Percentiles rank a stretch among this genome's conserved stretches.
Conservation (phyloP, 2,113 vertebrate species). For the Rana temporaria region DNA sequence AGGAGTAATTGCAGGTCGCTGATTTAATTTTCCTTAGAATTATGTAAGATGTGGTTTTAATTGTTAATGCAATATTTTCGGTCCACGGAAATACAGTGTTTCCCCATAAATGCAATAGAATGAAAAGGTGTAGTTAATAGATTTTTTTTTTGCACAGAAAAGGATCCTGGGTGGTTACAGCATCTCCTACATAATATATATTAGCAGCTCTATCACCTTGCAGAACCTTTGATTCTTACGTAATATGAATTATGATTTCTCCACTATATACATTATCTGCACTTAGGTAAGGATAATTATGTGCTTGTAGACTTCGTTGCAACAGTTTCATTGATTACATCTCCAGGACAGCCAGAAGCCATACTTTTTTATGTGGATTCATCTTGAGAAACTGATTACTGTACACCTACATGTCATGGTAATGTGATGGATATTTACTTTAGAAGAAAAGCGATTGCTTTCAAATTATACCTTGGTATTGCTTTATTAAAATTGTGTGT, state of each 20-base stretch:
- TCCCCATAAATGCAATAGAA: neutral
- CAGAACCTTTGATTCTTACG: neutral
- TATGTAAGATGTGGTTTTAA: too few relatives aligned
- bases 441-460: too few relatives aligned
- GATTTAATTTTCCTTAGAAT: neutral
- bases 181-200: slow-evolving; percentile 31
- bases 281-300: neutral
- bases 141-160: too few relatives aligned
- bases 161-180: too few relatives aligned
- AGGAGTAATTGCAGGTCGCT: neutral
- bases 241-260: neutral
- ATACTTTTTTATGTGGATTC: neutral
- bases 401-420: neutral
- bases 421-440: too few relatives aligned
- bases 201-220: neutral
- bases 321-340: neutral
- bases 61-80: too few relatives aligned
- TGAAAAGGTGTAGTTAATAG: too few relatives aligned
- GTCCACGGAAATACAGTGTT: too few relatives aligned
- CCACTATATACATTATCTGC: neutral
- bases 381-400: neutral
- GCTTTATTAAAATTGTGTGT: too few relatives aligned
- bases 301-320: neutral
- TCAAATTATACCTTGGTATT: too few relatives aligned
- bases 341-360: neutral